Conservation (phyloP, 2,113 vertebrate genomes). For the Dipodomys spectabilis region DNA sequence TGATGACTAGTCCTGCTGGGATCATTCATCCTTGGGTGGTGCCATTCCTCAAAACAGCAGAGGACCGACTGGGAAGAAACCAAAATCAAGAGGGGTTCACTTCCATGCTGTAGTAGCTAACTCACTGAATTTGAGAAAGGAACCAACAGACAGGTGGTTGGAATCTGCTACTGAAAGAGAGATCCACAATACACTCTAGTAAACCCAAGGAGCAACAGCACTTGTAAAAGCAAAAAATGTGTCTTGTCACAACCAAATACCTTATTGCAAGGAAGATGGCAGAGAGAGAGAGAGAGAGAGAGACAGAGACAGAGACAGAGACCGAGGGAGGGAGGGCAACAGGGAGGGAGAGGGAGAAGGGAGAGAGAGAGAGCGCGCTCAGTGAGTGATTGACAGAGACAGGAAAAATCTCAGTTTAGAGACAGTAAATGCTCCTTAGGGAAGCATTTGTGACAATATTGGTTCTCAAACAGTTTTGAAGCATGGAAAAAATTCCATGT, state of each 20-base stretch:
- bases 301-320: too few relatives aligned
- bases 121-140: slow-evolving; percentile 28
- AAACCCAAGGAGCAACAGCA: slow-evolving; percentile 2
- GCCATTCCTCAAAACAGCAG: background rate
- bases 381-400: slow-evolving; percentile 50
- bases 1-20: background rate
- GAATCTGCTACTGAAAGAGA: slow-evolving; percentile 38
- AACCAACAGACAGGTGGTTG: slow-evolving; percentile 11
- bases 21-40: background rate
- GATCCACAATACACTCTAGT: background rate
- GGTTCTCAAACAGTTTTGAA: slow-evolving; percentile 71
- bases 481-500: slow-evolving; percentile 40
- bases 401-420: slow-evolving; percentile 19
- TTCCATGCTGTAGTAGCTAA: slow-evolving; percentile 31
- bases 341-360: too few relatives aligned
- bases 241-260: slow-evolving; percentile 24
- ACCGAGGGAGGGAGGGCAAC: too few relatives aligned
- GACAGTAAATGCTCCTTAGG: slow-evolving; percentile 57
- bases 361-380: background rate
- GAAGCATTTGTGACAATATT: slow-evolving; percentile 57
- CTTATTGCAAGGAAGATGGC: background rate
- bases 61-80: background rate
- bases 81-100: background rate
- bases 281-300: too few relatives aligned
- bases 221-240: slow-evolving; percentile 15